phyloP scores from a whole-genome alignment of 2,797 vertebrate species.

The Eidolon dupreanum region DNA sequence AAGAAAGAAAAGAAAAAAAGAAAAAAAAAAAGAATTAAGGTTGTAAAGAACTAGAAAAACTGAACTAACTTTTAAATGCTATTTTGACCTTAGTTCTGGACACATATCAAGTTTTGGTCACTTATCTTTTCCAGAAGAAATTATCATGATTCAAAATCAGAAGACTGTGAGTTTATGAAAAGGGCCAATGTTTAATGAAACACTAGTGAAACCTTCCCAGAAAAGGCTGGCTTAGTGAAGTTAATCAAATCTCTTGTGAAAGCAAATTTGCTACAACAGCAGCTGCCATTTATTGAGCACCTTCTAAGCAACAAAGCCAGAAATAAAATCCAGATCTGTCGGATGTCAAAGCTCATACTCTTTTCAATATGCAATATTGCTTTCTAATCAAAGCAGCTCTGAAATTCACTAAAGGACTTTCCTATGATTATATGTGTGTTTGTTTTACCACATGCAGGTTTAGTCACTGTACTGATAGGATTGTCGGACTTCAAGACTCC shows the following conservation, averaged over 20 bases:
- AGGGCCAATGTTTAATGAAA: conserved; percentile 59
- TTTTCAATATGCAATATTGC: conserved; percentile 20
- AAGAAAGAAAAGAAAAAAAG: neutral
- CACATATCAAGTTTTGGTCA: conserved; percentile 10
- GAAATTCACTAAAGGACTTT: conserved; percentile 30
- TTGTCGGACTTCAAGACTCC: neutral
- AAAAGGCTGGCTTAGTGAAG: conserved; percentile 57
- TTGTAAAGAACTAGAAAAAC: neutral
- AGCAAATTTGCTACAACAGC: conserved; percentile 51
- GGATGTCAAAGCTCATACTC: conserved; percentile 33
- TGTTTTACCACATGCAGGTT: conserved; percentile 1
- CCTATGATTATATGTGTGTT: neutral
- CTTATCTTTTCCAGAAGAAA: conserved; percentile 31
- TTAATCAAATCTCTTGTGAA: conserved; percentile 41
- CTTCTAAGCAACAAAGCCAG: conserved; percentile 43
- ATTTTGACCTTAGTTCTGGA: conserved; percentile 44
- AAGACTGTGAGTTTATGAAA: conserved; percentile 2
- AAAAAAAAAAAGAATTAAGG: neutral
- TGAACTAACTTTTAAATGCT: conserved; percentile 4
- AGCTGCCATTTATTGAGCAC: conserved; percentile 47
- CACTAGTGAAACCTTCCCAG: conserved; percentile 39
- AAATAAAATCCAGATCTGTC: conserved; percentile 41
- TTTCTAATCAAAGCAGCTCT: conserved; percentile 54
- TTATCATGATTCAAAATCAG: conserved; percentile 29
- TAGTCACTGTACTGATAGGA: neutral